Evolutionary conservation across 2,888 invertebrate species (phyloP), one percentile per base, ranked within the genome.

Genomic region (Ypsolopha scabrella): DNA sequence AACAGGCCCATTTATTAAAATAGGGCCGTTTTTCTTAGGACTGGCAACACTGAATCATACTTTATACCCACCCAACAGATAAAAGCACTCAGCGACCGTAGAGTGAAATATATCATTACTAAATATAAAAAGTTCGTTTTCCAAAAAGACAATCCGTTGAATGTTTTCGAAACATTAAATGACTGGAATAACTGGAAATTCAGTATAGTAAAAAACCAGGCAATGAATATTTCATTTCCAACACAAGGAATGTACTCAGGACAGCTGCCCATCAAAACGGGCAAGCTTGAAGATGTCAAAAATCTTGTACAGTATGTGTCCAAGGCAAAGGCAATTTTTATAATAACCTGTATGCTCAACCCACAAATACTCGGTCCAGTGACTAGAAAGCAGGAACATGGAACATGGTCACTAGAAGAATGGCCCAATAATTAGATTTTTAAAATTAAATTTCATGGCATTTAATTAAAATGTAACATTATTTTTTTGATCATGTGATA

Each of bases 401-500:
- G 24, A 11, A 46, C 46, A 46, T 34, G 46, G 24, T 46, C 46
- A 46, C 35, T 46, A 46, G 46, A 46, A 46, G 10, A 46, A 46
- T 6, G 46, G 46, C 46, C 46, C 46, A 46, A 33, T 46, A 46
- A 10, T 46, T 34, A 33, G 46, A 35, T 46, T 34, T 46, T 46
- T 46, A 1, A 46, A 44, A 46, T 34, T 46, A 46, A 46, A 34
- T 46, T 33, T 34, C 34, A 33, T 7, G 24, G 10, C 9, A 34
- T 46, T 46, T 46, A 46, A 46, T 46, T 46, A 46, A 33, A 33
- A 46, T 46, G n/a, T 33, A 46, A 46, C 46, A 33, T 46, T 34
- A 33, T 33, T 33, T 46, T 46, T 46, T 46, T 46, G 24, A 34
- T 63, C 59, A 39, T 39, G 39, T 39, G 8, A 39, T 39, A 39